Conservation (phyloP, 2,888 invertebrate species). For the Ectropis crepuscularia region DNA sequence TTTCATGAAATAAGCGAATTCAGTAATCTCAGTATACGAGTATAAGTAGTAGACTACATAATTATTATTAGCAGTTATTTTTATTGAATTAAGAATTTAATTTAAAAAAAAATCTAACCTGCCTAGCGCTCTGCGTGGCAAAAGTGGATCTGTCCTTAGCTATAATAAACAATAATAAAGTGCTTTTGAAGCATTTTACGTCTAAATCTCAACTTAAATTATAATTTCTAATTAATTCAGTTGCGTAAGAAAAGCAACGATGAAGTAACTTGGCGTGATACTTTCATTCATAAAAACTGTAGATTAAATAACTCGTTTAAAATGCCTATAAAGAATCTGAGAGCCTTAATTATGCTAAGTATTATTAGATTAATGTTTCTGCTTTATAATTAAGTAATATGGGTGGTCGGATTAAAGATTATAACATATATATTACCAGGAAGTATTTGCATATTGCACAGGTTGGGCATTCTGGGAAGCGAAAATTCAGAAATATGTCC, state of each 20-base stretch:
- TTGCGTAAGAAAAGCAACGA: constrained; percentile 33
- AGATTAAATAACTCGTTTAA: constrained; percentile 8
- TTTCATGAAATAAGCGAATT: too few species aligned
- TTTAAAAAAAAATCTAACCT: too few species aligned
- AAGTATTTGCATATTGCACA: too few species aligned
- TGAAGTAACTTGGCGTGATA: constrained; percentile 37
- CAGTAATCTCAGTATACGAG: too few species aligned
- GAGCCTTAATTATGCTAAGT: constrained; percentile 21
- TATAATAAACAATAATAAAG: too few species aligned
- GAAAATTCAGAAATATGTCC: too few species aligned
- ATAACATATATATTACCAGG: not conserved
- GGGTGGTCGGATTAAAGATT: not conserved
- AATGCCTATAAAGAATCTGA: constrained; percentile 9
- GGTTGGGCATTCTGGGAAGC: too few species aligned
- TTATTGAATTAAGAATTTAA: too few species aligned
- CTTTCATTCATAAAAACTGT: constrained; percentile 31
- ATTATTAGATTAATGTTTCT: constrained; percentile 7
- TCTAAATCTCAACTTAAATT: constrained; percentile 31
- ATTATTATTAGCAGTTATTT: too few species aligned
- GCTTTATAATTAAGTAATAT: constrained; percentile 2
- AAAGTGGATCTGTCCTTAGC: too few species aligned
- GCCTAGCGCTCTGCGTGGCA: too few species aligned
- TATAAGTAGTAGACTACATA: too few species aligned
- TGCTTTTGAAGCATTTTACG: constrained; percentile 3
- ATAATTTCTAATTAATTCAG: constrained; percentile 36